phyloP scores from a whole-genome alignment of 2,113 vertebrate genomes.

The Rissa tridactyla region DNA sequence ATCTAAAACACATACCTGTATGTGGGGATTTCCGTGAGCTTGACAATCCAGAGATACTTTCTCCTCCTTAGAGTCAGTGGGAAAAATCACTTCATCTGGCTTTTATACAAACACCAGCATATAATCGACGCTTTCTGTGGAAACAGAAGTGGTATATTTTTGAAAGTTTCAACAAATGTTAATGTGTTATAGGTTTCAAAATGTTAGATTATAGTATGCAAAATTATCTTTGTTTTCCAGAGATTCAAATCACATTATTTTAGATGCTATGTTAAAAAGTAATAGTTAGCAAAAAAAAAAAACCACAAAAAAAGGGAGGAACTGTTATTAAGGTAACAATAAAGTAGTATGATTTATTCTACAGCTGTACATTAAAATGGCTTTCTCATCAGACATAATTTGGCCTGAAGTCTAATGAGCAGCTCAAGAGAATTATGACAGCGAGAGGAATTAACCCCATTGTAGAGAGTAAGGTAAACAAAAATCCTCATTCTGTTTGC shows the following conservation, averaged over 20 bases:
- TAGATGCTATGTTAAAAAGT: neutral
- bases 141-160: neutral
- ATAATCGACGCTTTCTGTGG: constrained; percentile 79
- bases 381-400: neutral
- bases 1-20: constrained; percentile 71
- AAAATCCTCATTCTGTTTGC: neutral
- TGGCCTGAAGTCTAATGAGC: neutral
- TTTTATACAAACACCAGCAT: constrained; percentile 82
- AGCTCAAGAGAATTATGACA: neutral
- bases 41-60: constrained; percentile 83
- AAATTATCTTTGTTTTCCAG: neutral
- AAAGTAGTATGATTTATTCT: neutral
- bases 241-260: neutral
- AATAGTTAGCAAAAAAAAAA: neutral
- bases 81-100: constrained; percentile 78
- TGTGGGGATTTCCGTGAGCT: constrained; percentile 72
- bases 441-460: neutral
- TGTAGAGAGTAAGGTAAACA: neutral
- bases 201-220: neutral
- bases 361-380: neutral
- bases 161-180: neutral
- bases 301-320: neutral
- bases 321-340: neutral
- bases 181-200: neutral
- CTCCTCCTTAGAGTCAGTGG: constrained; percentile 79